Evolutionary conservation across 2,113 vertebrate genomes (phyloP), one percentile per base, ranked within the genome.

Genomic region (Percina caprodes): DNA sequence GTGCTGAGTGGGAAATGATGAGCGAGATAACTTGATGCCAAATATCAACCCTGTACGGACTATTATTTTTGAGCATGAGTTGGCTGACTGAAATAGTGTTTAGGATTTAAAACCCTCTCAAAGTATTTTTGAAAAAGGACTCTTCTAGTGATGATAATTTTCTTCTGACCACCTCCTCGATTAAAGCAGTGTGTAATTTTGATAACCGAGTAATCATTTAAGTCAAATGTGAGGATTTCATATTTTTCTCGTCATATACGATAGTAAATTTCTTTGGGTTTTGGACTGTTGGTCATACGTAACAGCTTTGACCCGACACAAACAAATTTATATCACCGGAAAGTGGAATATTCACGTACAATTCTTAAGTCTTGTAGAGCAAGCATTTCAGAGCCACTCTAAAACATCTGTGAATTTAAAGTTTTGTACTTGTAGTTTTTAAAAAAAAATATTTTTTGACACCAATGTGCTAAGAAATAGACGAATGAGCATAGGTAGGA

Each of bases 111-210:
- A 55, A 49, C 48, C 46, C n/a, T 23, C 46, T 19, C 13, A 16
- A 49, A 68, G 21, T 49, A 51, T 46, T 8, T 80, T 60, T n/a
- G 1, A 16, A 77, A 62, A 4, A 13, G 48, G 10, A 16, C 30
- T 68, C 24, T 56, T 62, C 12, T 21, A 6, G 30, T 55, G 74
- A 60, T 19, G 61, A 77, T 81, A 5, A 81, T 51, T 62, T 73
- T n/a, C n/a, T n/a, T n/a, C n/a, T n/a, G n/a, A n/a, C n/a, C n/a
- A n/a, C n/a, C n/a, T n/a, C n/a, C n/a, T n/a, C n/a, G n/a, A n/a
- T n/a, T n/a, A n/a, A n/a, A n/a, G n/a, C n/a, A n/a, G n/a, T n/a
- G n/a, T n/a, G n/a, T n/a, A n/a, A n/a, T n/a, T 30, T 30, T 30
- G 26, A 30, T 30, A 30, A n/a, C 26, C 19, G n/a, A 8, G 30